Conservation (phyloP, 2,113 vertebrate genomes). For the Pterophyllum scalare region DNA sequence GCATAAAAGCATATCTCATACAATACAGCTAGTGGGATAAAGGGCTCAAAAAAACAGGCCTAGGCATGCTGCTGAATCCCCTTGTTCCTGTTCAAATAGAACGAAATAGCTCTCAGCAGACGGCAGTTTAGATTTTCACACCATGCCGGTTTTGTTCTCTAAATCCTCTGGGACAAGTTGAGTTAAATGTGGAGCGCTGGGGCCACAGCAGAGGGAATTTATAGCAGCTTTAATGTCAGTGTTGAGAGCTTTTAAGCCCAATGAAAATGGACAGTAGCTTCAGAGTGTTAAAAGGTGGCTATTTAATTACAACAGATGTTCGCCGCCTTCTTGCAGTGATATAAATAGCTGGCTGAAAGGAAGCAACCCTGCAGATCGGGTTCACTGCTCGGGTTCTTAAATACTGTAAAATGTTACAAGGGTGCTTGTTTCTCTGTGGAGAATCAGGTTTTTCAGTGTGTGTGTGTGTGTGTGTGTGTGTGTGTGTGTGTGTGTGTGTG, state of each 20-base stretch:
- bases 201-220: constrained; percentile 40
- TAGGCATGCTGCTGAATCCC: background rate
- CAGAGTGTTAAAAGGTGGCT: constrained; percentile 50
- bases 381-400: constrained; percentile 17
- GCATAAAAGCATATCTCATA: background rate
- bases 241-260: constrained; percentile 63
- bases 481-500: constrained; percentile 6
- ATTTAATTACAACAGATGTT: constrained; percentile 62
- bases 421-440: constrained; percentile 6
- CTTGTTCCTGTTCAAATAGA: constrained; percentile 15
- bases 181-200: constrained; percentile 37
- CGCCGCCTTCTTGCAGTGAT: constrained; percentile 4
- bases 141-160: constrained; percentile 14
- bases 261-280: constrained; percentile 55
- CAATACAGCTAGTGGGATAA: background rate
- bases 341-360: constrained; percentile 53
- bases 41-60: background rate
- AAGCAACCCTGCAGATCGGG: constrained; percentile 35
- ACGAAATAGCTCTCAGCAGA: constrained; percentile 21
- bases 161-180: constrained; percentile 45
- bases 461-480: constrained; percentile 10
- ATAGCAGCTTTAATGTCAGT: constrained; percentile 59
- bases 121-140: constrained; percentile 31
- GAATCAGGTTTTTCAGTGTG: constrained; percentile 23
- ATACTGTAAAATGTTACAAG: constrained; percentile 29